Conservation (phyloP, 2,888 invertebrate genomes). For the Macropis europaea region DNA sequence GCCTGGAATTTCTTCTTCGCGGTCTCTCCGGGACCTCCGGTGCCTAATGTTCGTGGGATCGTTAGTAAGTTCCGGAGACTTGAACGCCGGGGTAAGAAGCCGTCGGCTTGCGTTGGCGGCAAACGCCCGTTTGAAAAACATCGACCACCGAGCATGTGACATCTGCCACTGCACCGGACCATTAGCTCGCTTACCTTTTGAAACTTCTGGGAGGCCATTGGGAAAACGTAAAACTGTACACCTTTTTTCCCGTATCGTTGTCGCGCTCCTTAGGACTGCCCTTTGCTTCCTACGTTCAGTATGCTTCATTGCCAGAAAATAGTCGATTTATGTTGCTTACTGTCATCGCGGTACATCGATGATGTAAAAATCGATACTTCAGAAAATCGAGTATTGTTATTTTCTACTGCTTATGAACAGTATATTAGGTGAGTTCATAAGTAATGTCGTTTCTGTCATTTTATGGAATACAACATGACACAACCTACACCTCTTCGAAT, state of each 20-base stretch:
- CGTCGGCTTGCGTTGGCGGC: constrained; percentile 72
- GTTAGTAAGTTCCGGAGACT: constrained; percentile 76
- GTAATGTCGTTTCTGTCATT: too few relatives aligned
- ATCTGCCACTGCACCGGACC: constrained; percentile 63
- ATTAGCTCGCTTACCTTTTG: constrained; percentile 61
- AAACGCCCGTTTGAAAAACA: constrained; percentile 76
- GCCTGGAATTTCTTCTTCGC: constrained; percentile 62
- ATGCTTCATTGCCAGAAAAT: too few relatives aligned
- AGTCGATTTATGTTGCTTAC: too few relatives aligned
- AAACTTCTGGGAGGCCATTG: constrained; percentile 28
- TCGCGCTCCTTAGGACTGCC: background rate
- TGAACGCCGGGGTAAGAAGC: constrained; percentile 78
- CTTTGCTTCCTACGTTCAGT: too few relatives aligned
- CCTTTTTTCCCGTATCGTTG: constrained; percentile 7
- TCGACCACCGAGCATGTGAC: constrained; percentile 68
- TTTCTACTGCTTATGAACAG: too few relatives aligned
- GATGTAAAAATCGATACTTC: too few relatives aligned
- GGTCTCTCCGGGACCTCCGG: constrained; percentile 51
- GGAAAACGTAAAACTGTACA: constrained; percentile 14
- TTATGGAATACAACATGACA: too few relatives aligned
- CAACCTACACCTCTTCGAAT: too few relatives aligned
- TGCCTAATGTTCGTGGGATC: constrained; percentile 71
- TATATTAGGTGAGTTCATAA: too few relatives aligned
- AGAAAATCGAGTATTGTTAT: too few relatives aligned
- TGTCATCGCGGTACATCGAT: too few relatives aligned